Base-by-base conservation (phyloP, 2,888 invertebrate genomes). In the Diplolepis rosae region DNA sequence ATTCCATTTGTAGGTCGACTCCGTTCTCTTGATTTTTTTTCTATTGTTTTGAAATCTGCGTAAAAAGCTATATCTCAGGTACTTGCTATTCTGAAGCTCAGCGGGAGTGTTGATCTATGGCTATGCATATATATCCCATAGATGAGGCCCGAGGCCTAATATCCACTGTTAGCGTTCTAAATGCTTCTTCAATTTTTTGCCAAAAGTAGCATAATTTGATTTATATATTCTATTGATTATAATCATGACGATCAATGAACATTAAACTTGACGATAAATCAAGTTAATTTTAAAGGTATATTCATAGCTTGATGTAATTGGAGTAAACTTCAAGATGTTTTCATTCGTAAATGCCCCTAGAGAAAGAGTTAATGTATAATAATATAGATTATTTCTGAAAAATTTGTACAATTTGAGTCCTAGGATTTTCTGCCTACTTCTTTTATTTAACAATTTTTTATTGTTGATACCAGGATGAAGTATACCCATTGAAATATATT, bases 21-120 rank as follows among this genome's bases (percentile, higher is more conserved):
- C 45, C 45, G 18, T 45, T 45, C 45, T 45, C 45, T 45, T 18
- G 45, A 45, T 45, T 15, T n/a, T n/a, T n/a, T n/a, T n/a, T n/a
- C n/a, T 45, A 45, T 45, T 65, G 72, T 42, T 76, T 74, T 74
- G 72, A 76, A 76, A 70, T 74, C 74, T 72, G 72, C 74, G 69
- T 66, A 72, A 76, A 74, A 73, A 69, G 74, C 71, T 74, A 72
- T 66, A 61, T 69, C 74, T 69, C 73, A 73, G 67, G 73, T 69
- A 73, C 70, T 52, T 61, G 69, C 56, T 65, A 67, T 70, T 72
- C 73, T 71, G 73, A 51, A 69, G 71, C 71, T 51, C 48, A 39
- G 66, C 73, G 70, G 68, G 48, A 66, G 48, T 28, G 13, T 15
- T 7, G 42, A 22, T 13, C 18, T 70, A 73, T 70, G 67, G 73